phyloP scores from a whole-genome alignment of 2,797 vertebrate species.

The Hypotaenidia philippensis region DNA sequence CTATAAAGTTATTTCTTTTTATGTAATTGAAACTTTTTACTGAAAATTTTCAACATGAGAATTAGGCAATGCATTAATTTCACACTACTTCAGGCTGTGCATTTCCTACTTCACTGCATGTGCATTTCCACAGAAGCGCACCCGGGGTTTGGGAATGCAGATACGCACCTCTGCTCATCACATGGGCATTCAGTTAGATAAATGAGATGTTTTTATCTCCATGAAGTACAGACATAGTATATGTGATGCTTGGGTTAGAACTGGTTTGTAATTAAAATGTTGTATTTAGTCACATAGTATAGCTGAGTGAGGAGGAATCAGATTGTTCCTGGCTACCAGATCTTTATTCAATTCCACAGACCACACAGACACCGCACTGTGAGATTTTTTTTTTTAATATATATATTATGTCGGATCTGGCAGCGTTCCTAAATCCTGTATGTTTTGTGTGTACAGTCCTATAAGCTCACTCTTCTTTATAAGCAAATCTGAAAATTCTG shows the following conservation, averaged over 20 bases:
- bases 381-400: background rate
- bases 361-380: conserved; percentile 15
- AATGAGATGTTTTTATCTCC: background rate
- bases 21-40: background rate
- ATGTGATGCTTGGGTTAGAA: background rate
- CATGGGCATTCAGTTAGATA: background rate
- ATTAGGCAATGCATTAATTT: background rate
- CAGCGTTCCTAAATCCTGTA: background rate
- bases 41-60: background rate
- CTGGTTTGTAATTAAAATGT: background rate
- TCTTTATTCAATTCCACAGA: background rate
- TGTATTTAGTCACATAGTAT: background rate
- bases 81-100: background rate
- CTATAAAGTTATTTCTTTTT: background rate
- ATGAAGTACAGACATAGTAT: background rate
- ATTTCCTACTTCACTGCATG: background rate
- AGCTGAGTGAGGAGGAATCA: background rate
- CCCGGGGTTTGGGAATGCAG: background rate
- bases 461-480: background rate
- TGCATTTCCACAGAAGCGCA: background rate
- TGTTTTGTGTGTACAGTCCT: background rate
- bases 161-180: background rate
- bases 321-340: conserved; percentile 29
- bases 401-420: conserved; percentile 23
- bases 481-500: conserved; percentile 38